Base-by-base conservation (phyloP, 1,140 invertebrate species). In the Lordiphosa clarofinis region DNA sequence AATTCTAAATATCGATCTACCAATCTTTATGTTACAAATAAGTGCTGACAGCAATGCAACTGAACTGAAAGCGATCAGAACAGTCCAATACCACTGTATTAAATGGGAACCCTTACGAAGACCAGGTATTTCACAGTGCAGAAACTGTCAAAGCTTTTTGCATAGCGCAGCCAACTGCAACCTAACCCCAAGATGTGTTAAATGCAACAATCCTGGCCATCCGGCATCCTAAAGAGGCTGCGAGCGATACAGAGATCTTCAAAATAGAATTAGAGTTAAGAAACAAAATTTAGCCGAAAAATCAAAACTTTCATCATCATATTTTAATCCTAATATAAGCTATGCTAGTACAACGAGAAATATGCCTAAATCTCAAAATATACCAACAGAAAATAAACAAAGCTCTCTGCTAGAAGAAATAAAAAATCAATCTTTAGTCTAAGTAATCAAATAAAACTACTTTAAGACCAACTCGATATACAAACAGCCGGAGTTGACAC, bases 91-190 rank as follows among this genome's bases (percentile, higher is more conserved):
- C n/a, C n/a, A n/a, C n/a, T n/a, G n/a, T n/a, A n/a, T n/a, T n/a
- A n/a, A n/a, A n/a, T n/a, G n/a, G n/a, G n/a, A n/a, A n/a, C n/a
- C n/a, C n/a, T n/a, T n/a, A n/a, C n/a, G n/a, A n/a, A n/a, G n/a
- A n/a, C n/a, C n/a, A n/a, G n/a, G n/a, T n/a, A n/a, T n/a, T n/a
- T n/a, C n/a, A n/a, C n/a, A n/a, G n/a, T n/a, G n/a, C n/a, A n/a
- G n/a, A n/a, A n/a, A n/a, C n/a, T n/a, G n/a, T n/a, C n/a, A n/a
- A n/a, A n/a, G n/a, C n/a, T n/a, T n/a, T n/a, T n/a, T n/a, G n/a
- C n/a, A n/a, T 12, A 38, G 37, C n/a, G n/a, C 37, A 12, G 37
- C 37, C 12, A 38, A 38, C 37, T 38, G 37, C 10, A 38, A 38
- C 4, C 37, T 38, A 5, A 24, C 24, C 12, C 37, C 37, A 4